A percentile compares a stretch with the other conserved stretches of the same genome.
These are phyloP conservation scores for Apamea epomidion DNA, from an alignment of 2,888 invertebrate species.

Conservation along the genomic window DNA sequence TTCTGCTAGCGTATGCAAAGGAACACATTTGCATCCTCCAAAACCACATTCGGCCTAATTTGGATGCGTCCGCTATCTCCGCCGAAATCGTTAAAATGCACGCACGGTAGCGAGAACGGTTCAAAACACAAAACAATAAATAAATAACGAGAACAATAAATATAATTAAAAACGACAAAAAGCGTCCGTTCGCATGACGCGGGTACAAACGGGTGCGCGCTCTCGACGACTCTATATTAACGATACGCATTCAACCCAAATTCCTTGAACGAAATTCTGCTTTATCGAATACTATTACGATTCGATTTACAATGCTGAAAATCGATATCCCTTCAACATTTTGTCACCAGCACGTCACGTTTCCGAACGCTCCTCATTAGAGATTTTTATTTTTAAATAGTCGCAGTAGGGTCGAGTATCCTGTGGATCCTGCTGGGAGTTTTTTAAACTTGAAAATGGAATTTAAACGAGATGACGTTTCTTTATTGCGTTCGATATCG, in stretches of 20 bases:
- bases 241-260: slow-evolving; percentile 74
- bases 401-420: slow-evolving; percentile 77
- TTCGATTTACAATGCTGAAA: slow-evolving; percentile 68
- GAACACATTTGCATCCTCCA: slow-evolving; percentile 83
- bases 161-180: slow-evolving; percentile 90
- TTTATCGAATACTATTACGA: slow-evolving; percentile 70
- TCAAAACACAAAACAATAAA: slow-evolving; percentile 87
- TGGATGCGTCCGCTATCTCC: slow-evolving; percentile 86
- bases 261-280: slow-evolving; percentile 68
- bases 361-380: slow-evolving; percentile 83
- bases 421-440: slow-evolving; percentile 66
- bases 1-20: slow-evolving; percentile 83
- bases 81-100: slow-evolving; percentile 86
- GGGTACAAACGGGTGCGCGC: slow-evolving; percentile 85
- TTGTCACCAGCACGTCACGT: slow-evolving; percentile 86
- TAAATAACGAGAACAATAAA: slow-evolving; percentile 90
- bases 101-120: slow-evolving; percentile 87
- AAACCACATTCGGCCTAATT: slow-evolving; percentile 85
- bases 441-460: slow-evolving; percentile 83
- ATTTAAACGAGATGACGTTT: slow-evolving; percentile 88
- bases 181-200: slow-evolving; percentile 87
- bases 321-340: slow-evolving; percentile 81
- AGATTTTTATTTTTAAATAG: slow-evolving; percentile 82
- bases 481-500: slow-evolving; percentile 76
- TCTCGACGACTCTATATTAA: slow-evolving; percentile 86